Conservation (phyloP, 2,888 invertebrate species). For the Dinocampus coccinellae region DNA sequence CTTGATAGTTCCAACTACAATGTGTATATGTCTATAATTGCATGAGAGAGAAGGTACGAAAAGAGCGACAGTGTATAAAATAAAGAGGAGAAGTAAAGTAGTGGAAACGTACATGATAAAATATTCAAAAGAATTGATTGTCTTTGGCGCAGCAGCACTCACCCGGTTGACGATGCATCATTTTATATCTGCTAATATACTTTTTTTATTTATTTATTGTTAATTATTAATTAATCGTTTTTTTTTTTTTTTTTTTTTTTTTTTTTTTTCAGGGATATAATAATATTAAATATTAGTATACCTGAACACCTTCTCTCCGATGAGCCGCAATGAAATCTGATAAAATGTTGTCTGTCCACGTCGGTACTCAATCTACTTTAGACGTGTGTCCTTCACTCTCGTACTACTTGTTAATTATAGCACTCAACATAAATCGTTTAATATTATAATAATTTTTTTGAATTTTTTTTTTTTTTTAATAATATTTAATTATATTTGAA, state of each 20-base stretch:
- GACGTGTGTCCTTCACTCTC: not conserved
- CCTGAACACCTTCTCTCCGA: constrained; percentile 18
- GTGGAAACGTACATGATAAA: constrained; percentile 48
- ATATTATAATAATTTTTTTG: not conserved
- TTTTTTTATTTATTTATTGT: too few relatives aligned
- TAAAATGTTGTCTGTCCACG: not conserved
- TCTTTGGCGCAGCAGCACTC: constrained; percentile 37
- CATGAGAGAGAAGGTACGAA: constrained; percentile 48
- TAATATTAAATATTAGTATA: not conserved
- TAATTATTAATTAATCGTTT: too few relatives aligned
- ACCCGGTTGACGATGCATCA: constrained; percentile 17
- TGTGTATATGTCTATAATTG: constrained; percentile 40
- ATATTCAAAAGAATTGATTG: constrained; percentile 63
- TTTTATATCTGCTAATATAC: too few relatives aligned
- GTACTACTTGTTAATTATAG: not conserved
- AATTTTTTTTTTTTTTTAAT: not conserved
- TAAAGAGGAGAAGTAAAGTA: not conserved
- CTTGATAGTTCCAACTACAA: constrained; percentile 48
- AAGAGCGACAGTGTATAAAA: not conserved
- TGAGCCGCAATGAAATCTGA: not conserved
- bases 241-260: too few relatives aligned
- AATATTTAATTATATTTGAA: not conserved
- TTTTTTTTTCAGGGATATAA: too few relatives aligned
- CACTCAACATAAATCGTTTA: not conserved
- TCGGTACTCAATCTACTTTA: not conserved